Evolutionary conservation across 2,113 vertebrate species (phyloP), one percentile per base, ranked within the genome.

Genomic region (Choloepus hoffmanni): DNA sequence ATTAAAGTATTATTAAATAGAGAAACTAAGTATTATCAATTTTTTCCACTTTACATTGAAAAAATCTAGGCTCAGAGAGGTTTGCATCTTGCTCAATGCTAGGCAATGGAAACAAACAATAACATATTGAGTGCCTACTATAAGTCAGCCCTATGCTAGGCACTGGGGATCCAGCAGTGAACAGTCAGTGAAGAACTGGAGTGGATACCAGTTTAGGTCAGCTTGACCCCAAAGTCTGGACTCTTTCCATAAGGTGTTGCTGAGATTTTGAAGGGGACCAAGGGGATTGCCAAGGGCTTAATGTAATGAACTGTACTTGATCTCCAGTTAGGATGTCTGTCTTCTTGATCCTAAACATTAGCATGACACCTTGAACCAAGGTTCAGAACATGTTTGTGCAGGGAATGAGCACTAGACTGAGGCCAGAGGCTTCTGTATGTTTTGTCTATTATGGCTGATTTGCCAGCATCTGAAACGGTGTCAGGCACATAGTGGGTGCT

Each of bases 1-100:
- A 91, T 76, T 43, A 53, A 81, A 95, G 19, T 65, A 63, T 63
- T 92, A 76, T 45, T 87, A 78, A 84, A 19, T 67, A 83, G 36
- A 76, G 24, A 83, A 63, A 58, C 14, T 10, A 62, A 48, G 36
- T 72, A 87, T 43, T 43, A 77, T 43, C 73, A 84, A 68, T 48
- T 67, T 77, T 87, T 63, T 62, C 43, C 43, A 92, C 53, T 82
- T 81, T 85, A 67, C 7, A 74, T n/a, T 18, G 23, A 82, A 63
- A 79, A 89, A 85, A n/a, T 0, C 50, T 68, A 68, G 30, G 16
- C 63, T 92, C 14, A 82, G 12, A 81, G 50, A 81, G n/a, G 70
- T 78, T 73, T 36, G 30, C 85, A 13, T 14, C 40, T 77, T 86
- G 26, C 28, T 85, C 21, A 36, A 30, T 13, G 33, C 60, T 67